Evolutionary conservation across 2,113 vertebrate species (phyloP), one percentile per base, ranked within the genome.

Genomic region (Psettodes erumei): DNA sequence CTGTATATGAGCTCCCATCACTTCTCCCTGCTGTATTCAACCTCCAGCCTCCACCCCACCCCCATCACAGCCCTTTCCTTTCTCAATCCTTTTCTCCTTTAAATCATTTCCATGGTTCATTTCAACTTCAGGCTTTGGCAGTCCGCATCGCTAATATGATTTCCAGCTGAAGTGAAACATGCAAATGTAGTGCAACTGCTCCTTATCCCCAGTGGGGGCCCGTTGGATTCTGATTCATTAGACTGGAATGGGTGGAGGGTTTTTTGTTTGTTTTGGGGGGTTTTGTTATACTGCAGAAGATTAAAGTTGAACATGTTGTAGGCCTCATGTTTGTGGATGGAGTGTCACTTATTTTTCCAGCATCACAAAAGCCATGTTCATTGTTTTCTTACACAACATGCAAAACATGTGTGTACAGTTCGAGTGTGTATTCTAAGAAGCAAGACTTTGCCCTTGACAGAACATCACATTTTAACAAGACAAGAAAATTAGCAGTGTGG

Each of bases 101-200:
- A 89, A 90, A 74, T 82, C 42, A 11, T 77, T 79, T 43, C 82
- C 83, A 83, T 58, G 77, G 82, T 85, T 86, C 74, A 85, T 85
- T 89, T 87, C 73, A 64, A 82, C 83, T 85, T 71, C 73, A 82
- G 82, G 86, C 82, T 80, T 69, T 40, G 5, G 71, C 81, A 68
- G 78, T 50, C 82, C 59, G 60, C 71, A 75, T 70, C 45, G 27
- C 82, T 87, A 85, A 90, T 87, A 79, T 65, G 84, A 88, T 89
- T 91, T 89, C 83, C 81, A 79, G 81, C 84, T 91, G 77, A 90
- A 92, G 82, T 86, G 83, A 87, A 91, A 86, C 71, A 78, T 89
- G 83, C 79, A 86, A 90, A 91, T 89, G 79, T 83, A 67, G 79
- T 73, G 67, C 47, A 76, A 68, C 51, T 56, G 55, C 74, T 76